A percentile compares a stretch with the other conserved stretches of the same genome.
Evolutionary conservation across 2,888 invertebrate species (phyloP).

Genomic region (Epinotia ramella): DNA sequence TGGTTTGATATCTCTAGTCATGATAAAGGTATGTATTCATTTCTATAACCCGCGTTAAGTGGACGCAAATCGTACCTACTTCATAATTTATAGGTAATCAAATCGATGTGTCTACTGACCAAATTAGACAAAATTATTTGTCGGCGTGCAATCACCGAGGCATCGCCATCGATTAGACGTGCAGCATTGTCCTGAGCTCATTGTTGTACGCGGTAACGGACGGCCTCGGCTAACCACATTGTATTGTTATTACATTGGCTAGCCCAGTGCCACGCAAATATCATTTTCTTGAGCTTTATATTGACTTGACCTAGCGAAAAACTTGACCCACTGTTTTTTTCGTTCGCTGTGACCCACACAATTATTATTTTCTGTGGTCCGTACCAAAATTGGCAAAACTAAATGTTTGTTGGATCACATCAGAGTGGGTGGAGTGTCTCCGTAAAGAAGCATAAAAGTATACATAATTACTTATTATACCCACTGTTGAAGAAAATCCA

Average conservation of each 20-base stretch:
- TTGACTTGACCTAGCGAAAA: conserved; percentile 10
- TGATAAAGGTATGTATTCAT: too few relatives aligned
- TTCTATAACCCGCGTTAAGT: too few relatives aligned
- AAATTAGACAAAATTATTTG: conserved; percentile 1
- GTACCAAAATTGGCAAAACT: neutral
- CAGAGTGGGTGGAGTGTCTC: neutral
- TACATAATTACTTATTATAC: too few relatives aligned
- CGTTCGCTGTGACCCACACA: too few relatives aligned
- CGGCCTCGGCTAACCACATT: conserved; percentile 34
- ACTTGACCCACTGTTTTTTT: conserved; percentile 14
- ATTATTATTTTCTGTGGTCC: neutral
- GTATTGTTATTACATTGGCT: conserved; percentile 34
- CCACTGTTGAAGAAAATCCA: too few relatives aligned
- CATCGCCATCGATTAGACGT: conserved; percentile 28
- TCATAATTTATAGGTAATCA: neutral
- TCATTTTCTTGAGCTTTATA: conserved; percentile 12
- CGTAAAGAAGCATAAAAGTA: neutral
- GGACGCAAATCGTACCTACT: neutral
- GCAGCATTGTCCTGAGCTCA: conserved; percentile 38
- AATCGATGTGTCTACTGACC: conserved; percentile 12
- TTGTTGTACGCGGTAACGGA: conserved; percentile 27
- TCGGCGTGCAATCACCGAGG: conserved; percentile 20
- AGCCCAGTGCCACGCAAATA: conserved; percentile 18
- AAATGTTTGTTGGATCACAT: neutral
- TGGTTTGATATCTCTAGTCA: neutral